Evolutionary conservation across 2,113 vertebrate species (phyloP), one percentile per base, ranked within the genome.

Genomic region (Spea multiplicata): DNA sequence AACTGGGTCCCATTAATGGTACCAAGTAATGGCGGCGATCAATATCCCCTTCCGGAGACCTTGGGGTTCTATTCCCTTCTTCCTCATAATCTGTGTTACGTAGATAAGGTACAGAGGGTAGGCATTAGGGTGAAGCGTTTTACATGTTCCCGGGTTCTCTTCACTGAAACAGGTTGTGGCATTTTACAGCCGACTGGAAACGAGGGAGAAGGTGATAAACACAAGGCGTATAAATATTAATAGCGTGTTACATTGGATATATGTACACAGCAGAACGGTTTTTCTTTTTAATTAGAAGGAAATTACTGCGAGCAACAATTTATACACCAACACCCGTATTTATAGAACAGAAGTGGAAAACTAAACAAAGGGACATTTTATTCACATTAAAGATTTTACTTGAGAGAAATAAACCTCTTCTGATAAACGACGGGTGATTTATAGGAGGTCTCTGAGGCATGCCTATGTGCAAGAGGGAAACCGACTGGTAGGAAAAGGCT

Each of bases 241-340:
- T 71, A 78, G 67, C 16, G 67, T 78, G 66, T 72, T 72, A 72
- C 65, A 72, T 72, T 78, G 66, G 57, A 72, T 78, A 59, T 71
- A 78, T 78, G 57, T 65, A 78, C 69, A 71, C 16, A 66, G 76
- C 59, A 78, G 69, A 78, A 66, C 71, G 71, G 76, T 78, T 72
- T 78, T 66, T 72, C 53, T 72, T 72, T 76, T 69, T 78, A 78
- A 78, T 78, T 78, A 78, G 69, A 70, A 64, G 70, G 47, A 71
- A 49, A 72, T 72, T 72, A 78, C 47, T 49, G 47, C 52, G 8
- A 69, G 76, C 44, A 44, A 65, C 59, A 71, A 45, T 65, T 72
- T 66, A 72, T 69, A 78, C 17, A 71, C 14, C 10, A 44, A 71
- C 48, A 44, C 59, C 14, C 6, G 30, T 5, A 66, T 72, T 72